phyloP scores from a whole-genome alignment of 2,888 invertebrate genomes.

The Stenurella melanura region DNA sequence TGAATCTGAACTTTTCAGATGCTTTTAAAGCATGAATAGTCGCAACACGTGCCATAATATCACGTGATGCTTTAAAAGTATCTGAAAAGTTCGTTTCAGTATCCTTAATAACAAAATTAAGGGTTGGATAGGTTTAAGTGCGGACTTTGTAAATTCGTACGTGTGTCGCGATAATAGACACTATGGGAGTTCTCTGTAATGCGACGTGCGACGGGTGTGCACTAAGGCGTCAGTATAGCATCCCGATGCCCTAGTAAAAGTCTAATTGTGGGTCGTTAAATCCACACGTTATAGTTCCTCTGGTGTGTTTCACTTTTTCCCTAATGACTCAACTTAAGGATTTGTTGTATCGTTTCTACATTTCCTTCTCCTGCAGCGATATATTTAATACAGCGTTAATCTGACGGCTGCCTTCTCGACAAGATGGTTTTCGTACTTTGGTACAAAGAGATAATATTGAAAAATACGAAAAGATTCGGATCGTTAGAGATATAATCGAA shows the following conservation, averaged over 20 bases:
- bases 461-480: no score
- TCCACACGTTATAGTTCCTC: not conserved
- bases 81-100: no score
- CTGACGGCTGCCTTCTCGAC: no score
- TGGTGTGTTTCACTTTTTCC: conserved; percentile 2
- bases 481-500: no score
- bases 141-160: not conserved
- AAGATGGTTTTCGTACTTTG: no score
- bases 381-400: not conserved
- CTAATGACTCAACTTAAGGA: not conserved
- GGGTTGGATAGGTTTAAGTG: not conserved
- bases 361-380: not conserved
- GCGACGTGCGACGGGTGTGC: not conserved
- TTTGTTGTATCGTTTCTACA: not conserved
- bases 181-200: not conserved
- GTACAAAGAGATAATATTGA: no score
- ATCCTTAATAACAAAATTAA: not conserved
- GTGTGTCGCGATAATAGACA: not conserved
- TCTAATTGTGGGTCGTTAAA: not conserved
- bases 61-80: no score
- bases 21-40: no score
- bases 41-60: no score
- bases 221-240: not conserved
- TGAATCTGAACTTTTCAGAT: no score
- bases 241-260: not conserved